phyloP scores from a whole-genome alignment of 1,140 invertebrate genomes.

The Drosophila nigromelanica region DNA sequence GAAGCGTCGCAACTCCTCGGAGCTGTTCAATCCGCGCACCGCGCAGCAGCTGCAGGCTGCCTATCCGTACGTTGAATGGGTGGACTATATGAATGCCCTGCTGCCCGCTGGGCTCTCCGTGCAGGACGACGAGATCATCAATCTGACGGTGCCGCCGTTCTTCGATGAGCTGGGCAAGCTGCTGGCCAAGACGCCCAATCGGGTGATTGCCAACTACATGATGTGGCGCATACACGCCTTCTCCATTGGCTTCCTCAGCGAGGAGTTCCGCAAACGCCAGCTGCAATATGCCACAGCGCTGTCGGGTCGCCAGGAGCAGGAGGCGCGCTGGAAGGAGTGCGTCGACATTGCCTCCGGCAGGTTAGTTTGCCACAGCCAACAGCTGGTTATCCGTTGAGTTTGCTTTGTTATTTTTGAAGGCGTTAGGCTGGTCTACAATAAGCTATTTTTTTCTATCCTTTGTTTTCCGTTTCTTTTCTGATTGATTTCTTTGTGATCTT shows the following conservation, averaged over 20 bases:
- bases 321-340: constrained; percentile 94
- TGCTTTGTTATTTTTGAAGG: neutral
- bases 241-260: constrained; percentile 90
- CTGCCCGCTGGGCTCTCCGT: constrained; percentile 87
- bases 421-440: constrained; percentile 17
- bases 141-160: constrained; percentile 92
- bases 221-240: constrained; percentile 91
- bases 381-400: neutral
- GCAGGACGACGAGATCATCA: constrained; percentile 89
- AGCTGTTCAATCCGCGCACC: constrained; percentile 95
- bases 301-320: constrained; percentile 89
- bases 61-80: constrained; percentile 86
- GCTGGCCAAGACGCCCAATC: constrained; percentile 85
- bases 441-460: constrained; percentile 25
- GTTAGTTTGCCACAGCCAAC: constrained; percentile 77
- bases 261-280: constrained; percentile 89
- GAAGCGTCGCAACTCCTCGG: constrained; percentile 94
- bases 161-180: constrained; percentile 88
- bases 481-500: constrained; percentile 77
- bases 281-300: constrained; percentile 90
- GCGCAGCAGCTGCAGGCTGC: constrained; percentile 89
- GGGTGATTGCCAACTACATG: constrained; percentile 89
- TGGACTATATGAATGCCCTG: constrained; percentile 91
- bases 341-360: constrained; percentile 89
- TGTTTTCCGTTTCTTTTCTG: constrained; percentile 38